Evolutionary conservation across 2,113 vertebrate genomes (phyloP).

Genomic region (Hirundichthys speculiger): DNA sequence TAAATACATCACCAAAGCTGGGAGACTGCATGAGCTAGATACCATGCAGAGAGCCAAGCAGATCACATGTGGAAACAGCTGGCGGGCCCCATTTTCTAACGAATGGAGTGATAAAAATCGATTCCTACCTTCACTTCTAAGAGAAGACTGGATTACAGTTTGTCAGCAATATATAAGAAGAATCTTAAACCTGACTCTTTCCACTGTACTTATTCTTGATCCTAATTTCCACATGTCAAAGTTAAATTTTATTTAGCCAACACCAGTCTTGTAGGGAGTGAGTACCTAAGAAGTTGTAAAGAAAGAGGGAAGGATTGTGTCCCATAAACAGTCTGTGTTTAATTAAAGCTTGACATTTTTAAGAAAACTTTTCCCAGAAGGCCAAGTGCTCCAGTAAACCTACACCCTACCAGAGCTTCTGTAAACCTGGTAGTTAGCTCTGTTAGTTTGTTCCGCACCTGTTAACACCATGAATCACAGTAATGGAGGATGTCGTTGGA

Average conservation of each 20-base stretch:
- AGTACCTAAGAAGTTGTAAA: neutral
- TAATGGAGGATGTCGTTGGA: conserved; percentile 62
- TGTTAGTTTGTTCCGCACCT: conserved; percentile 40
- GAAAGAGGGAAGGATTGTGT: neutral
- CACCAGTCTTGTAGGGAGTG: neutral
- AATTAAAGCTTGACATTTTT: conserved; percentile 11
- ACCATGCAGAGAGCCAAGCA: too few relatives aligned
- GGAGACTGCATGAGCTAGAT: too few relatives aligned
- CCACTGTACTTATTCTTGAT: too few relatives aligned
- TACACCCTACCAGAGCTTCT: conserved; percentile 7
- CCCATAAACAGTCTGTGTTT: neutral
- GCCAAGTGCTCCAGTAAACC: conserved; percentile 17
- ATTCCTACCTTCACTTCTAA: too few relatives aligned
- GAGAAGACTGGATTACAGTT: too few relatives aligned
- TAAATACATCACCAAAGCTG: too few relatives aligned
- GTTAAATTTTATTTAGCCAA: neutral
- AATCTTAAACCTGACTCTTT: too few relatives aligned
- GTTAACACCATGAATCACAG: conserved; percentile 53
- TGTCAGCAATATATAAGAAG: too few relatives aligned
- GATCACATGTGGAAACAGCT: too few relatives aligned
- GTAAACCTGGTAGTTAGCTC: conserved; percentile 44
- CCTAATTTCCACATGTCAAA: too few relatives aligned
- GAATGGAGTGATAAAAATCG: too few relatives aligned
- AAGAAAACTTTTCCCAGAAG: neutral
- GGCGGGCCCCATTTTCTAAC: too few relatives aligned